Evolutionary conservation across 2,797 vertebrate genomes (phyloP).

Genomic region (Sardinella longiceps): DNA sequence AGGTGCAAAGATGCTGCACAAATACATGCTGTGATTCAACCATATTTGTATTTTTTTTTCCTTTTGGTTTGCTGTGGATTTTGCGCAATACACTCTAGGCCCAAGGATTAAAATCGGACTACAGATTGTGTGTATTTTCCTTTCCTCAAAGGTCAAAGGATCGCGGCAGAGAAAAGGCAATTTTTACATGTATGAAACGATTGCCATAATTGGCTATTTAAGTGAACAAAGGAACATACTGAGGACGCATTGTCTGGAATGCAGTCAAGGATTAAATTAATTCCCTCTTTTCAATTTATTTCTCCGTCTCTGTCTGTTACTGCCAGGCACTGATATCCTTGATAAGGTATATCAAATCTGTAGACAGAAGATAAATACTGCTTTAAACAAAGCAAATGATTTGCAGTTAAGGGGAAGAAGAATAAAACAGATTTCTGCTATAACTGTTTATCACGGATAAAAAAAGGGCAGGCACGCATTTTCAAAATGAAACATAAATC

Average conservation of each 20-base stretch:
- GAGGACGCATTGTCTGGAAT: constrained; percentile 6
- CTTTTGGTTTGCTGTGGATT: neutral
- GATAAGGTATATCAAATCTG: constrained; percentile 16
- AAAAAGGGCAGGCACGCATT: neutral
- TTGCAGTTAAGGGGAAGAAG: neutral
- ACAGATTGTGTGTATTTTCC: neutral
- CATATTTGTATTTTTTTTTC: neutral
- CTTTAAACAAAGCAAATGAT: constrained; percentile 8
- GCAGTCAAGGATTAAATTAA: constrained; percentile 23
- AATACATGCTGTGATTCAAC: neutral
- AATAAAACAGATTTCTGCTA: neutral
- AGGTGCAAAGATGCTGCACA: neutral
- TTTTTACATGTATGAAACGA: constrained; percentile 20
- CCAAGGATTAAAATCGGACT: neutral
- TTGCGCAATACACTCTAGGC: neutral
- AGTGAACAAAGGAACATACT: constrained; percentile 20
- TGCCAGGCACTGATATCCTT: constrained; percentile 5
- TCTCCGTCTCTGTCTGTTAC: neutral
- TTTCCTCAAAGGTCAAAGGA: neutral
- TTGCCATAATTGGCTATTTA: constrained; percentile 22
- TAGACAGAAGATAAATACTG: neutral
- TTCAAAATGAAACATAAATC: constrained; percentile 1
- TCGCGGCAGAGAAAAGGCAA: neutral
- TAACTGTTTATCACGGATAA: neutral
- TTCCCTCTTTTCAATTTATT: constrained; percentile 17